Evolutionary conservation across 2,113 vertebrate species (phyloP).

Genomic region (Lontra canadensis): DNA sequence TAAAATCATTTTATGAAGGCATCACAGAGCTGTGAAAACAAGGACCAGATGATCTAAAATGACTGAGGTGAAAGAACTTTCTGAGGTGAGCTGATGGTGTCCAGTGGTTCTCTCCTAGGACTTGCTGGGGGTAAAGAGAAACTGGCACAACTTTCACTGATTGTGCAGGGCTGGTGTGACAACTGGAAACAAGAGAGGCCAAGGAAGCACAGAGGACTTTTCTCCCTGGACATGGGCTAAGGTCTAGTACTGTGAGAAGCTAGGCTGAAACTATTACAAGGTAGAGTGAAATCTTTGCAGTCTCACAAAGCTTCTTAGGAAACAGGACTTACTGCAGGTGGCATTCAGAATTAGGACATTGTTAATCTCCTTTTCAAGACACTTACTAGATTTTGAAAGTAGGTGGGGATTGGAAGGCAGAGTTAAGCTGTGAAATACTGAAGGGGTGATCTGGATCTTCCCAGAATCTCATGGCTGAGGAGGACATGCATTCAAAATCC

Average conservation of each 20-base stretch:
- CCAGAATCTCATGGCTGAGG: neutral
- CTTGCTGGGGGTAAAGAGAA: neutral
- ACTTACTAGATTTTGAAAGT: neutral
- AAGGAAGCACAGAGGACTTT: neutral
- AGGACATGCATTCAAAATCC: neutral
- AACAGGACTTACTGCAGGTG: neutral
- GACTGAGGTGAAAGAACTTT: neutral
- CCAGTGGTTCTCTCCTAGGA: neutral
- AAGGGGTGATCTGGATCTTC: neutral
- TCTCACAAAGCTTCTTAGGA: neutral
- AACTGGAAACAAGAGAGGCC: neutral
- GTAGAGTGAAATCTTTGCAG: neutral
- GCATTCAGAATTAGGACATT: neutral
- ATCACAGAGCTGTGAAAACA: neutral
- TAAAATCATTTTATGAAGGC: neutral
- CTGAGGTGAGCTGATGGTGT: neutral
- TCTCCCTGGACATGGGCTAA: neutral
- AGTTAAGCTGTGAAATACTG: neutral
- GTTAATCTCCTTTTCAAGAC: neutral
- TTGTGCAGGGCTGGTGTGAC: neutral
- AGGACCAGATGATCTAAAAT: neutral
- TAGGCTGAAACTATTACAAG: neutral
- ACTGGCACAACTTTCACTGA: neutral
- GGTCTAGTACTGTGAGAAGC: neutral
- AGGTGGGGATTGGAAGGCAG: neutral